These are phyloP conservation scores for Delphinapterus leucas DNA, from an alignment of 2,113 vertebrate genomes.

Conservation along the genomic window DNA sequence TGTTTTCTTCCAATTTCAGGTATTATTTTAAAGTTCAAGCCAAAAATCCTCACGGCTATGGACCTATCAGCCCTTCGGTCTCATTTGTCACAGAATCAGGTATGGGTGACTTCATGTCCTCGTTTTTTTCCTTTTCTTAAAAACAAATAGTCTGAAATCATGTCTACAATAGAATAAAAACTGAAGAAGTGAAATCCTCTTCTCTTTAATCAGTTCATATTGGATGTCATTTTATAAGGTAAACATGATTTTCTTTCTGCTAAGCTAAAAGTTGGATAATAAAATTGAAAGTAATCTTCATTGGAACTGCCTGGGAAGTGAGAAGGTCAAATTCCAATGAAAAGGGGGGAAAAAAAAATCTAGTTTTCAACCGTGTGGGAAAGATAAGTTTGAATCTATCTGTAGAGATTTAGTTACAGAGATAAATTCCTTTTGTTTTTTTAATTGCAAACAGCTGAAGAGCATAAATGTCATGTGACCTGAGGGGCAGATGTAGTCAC, in stretches of 20 bases:
- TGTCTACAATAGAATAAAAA: neutral
- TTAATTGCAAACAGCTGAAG: slow-evolving; percentile 58
- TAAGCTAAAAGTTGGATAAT: neutral
- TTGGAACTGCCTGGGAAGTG: neutral
- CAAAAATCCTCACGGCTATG: slow-evolving; percentile 94
- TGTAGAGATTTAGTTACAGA: slow-evolving; percentile 48
- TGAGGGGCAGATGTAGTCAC: neutral
- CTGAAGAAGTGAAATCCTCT: neutral
- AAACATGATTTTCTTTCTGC: neutral
- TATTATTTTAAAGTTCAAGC: slow-evolving; percentile 99
- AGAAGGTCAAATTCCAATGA: slow-evolving; percentile 52
- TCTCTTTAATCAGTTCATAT: neutral
- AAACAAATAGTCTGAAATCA: neutral
- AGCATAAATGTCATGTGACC: slow-evolving; percentile 2
- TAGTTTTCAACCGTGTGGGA: slow-evolving; percentile 39
- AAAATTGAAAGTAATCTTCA: neutral
- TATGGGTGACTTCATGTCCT: slow-evolving; percentile 62
- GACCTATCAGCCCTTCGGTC: slow-evolving; percentile 93
- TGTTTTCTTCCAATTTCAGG: slow-evolving; percentile 81
- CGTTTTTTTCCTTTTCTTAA: neutral
- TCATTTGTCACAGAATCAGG: slow-evolving; percentile 97
- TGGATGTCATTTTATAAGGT: neutral
- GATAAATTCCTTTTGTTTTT: slow-evolving; percentile 36
- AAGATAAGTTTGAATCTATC: slow-evolving; percentile 22
- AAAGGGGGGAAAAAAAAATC: neutral